phyloP scores from a whole-genome alignment of 2,797 vertebrate genomes.

The Anisognathus igniventris region DNA sequence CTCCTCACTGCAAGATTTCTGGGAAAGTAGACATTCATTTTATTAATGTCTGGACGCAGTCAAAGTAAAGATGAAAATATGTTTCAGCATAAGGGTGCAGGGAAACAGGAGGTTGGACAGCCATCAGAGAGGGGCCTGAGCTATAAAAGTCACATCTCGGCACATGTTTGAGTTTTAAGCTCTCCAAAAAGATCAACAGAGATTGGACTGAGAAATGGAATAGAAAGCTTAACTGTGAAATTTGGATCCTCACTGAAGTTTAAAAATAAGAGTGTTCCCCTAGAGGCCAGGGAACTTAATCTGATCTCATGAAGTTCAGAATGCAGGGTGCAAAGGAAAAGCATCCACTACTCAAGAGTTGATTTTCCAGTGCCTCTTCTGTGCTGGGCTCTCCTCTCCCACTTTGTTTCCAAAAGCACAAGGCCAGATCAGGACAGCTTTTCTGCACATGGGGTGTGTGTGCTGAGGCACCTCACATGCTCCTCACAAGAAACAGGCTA shows the following conservation, averaged over 20 bases:
- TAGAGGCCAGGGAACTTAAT: not conserved
- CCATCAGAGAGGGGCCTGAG: constrained; percentile 13
- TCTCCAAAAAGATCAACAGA: not conserved
- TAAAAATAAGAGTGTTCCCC: not conserved
- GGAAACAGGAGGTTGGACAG: not conserved
- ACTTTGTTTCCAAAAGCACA: not conserved
- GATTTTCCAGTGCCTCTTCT: not conserved
- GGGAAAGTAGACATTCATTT: constrained; percentile 28
- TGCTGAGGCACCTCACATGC: not conserved
- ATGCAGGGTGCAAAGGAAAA: not conserved
- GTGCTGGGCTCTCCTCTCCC: not conserved
- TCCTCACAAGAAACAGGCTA: rapidly evolving
- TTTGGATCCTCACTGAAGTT: not conserved
- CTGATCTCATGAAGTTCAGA: not conserved
- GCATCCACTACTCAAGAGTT: not conserved
- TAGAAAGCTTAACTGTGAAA: constrained; percentile 9
- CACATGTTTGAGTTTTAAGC: not conserved
- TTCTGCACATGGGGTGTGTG: not conserved
- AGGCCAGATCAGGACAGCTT: rapidly evolving
- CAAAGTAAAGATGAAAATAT: constrained; percentile 33
- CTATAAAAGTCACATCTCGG: not conserved
- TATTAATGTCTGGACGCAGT: constrained; percentile 11
- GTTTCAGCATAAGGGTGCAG: not conserved
- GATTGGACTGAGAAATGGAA: not conserved
- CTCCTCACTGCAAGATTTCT: constrained; percentile 4